These are phyloP conservation scores for Macropodus opercularis DNA, from an alignment of 2,797 vertebrate genomes.

Conservation along the genomic window DNA sequence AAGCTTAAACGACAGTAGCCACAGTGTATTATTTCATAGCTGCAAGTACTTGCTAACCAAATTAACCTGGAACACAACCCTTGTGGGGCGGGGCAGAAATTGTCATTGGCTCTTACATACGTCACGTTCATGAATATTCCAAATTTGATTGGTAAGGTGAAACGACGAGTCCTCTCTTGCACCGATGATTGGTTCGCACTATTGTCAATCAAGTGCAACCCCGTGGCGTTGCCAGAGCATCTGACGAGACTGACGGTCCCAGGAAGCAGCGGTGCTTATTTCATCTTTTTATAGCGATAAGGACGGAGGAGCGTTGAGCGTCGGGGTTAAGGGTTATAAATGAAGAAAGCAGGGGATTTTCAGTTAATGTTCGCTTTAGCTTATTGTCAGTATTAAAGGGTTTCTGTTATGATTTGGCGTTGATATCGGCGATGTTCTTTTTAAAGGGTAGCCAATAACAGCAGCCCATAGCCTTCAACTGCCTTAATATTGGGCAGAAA, in stretches of 20 bases:
- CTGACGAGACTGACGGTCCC: slow-evolving; percentile 56
- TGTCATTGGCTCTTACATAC: slow-evolving; percentile 38
- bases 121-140: not conserved
- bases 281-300: slow-evolving; percentile 52
- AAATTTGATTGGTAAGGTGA: slow-evolving; percentile 48
- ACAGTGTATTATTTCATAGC: slow-evolving; percentile 17
- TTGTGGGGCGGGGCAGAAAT: not conserved
- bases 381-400: not conserved
- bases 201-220: slow-evolving; percentile 43
- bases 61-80: slow-evolving; percentile 39
- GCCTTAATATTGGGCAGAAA: slow-evolving; percentile 59
- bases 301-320: slow-evolving; percentile 6
- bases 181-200: slow-evolving; percentile 47
- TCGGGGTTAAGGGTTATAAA: slow-evolving; percentile 17
- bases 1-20: slow-evolving; percentile 3
- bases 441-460: slow-evolving; percentile 37
- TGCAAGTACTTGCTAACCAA: slow-evolving; percentile 31
- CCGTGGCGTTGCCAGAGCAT: slow-evolving; percentile 53
- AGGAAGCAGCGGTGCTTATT: slow-evolving; percentile 65
- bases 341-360: slow-evolving; percentile 24
- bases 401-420: slow-evolving; percentile 35
- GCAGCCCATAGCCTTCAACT: slow-evolving; percentile 40
- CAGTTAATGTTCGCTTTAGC: not conserved
- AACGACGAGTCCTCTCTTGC: not conserved
- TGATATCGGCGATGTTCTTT: slow-evolving; percentile 58